Evolutionary conservation across 2,888 invertebrate species (phyloP).

Genomic region (Macroteleia sp.): DNA sequence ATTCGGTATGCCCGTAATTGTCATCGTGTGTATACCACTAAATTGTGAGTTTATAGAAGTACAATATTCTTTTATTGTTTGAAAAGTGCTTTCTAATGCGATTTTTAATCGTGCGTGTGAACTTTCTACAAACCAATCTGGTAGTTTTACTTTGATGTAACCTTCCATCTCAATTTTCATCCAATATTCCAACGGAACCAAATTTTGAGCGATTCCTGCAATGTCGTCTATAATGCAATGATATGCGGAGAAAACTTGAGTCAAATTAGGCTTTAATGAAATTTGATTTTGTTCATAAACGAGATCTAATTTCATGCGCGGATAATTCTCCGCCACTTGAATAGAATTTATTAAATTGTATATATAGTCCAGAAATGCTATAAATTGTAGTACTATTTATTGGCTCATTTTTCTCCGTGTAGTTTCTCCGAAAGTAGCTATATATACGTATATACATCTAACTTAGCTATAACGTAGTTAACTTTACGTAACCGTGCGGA

Average conservation of each 20-base stretch:
- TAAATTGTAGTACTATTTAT: too few species aligned
- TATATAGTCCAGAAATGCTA: too few species aligned
- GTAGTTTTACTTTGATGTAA: conserved; percentile 86
- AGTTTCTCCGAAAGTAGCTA: too few species aligned
- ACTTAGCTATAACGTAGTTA: too few species aligned
- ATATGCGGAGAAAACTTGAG: conserved; percentile 86
- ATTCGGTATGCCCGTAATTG: conserved; percentile 44
- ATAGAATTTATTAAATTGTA: conserved; percentile 86
- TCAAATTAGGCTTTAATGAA: conserved; percentile 85
- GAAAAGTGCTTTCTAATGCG: conserved; percentile 68
- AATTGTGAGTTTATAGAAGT: conserved; percentile 70
- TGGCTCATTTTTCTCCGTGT: too few species aligned
- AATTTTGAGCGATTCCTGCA: conserved; percentile 85
- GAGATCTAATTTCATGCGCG: conserved; percentile 87
- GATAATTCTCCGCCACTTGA: conserved; percentile 85
- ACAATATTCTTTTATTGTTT: conserved; percentile 69
- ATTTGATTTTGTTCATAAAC: conserved; percentile 86
- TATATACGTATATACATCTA: too few species aligned
- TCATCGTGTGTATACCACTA: conserved; percentile 66
- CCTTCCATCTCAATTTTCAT: conserved; percentile 76
- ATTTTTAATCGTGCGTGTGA: conserved; percentile 71
- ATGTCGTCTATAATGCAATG: conserved; percentile 86
- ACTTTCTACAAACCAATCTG: conserved; percentile 85
- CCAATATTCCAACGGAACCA: conserved; percentile 86
- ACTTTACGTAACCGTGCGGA: too few species aligned